These are phyloP conservation scores for Danio albolineatus DNA, from an alignment of 2,797 vertebrate genomes.

Conservation along the genomic window DNA sequence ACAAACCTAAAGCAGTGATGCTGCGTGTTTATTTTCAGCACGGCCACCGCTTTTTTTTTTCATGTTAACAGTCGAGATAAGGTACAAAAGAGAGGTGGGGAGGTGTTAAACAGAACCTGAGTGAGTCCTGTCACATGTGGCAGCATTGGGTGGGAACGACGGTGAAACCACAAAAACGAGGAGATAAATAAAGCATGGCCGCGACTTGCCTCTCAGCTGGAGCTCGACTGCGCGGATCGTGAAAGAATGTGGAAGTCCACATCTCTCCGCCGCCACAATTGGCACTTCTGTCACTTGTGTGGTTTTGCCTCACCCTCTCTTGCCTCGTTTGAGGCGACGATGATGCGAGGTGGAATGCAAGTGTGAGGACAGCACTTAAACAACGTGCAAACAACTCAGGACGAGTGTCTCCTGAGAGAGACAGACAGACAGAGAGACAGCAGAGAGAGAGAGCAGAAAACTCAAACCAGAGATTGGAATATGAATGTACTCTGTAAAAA, in stretches of 20 bases:
- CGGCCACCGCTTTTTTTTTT: conserved; percentile 29
- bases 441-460: not conserved
- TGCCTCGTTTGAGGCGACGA: conserved; percentile 4
- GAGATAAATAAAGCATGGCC: conserved; percentile 76
- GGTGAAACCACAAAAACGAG: conserved; percentile 63
- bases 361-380: conserved; percentile 24
- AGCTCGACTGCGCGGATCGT: conserved; percentile 56
- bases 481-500: not conserved
- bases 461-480: conserved; percentile 5
- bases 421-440: not conserved
- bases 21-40: conserved; percentile 17
- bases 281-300: conserved; percentile 74
- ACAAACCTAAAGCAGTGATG: conserved; percentile 29
- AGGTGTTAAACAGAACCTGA: conserved; percentile 24
- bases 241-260: conserved; percentile 79
- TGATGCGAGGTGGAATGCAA: conserved; percentile 42
- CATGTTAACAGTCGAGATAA: not conserved
- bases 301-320: conserved; percentile 63
- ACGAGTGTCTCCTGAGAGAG: not conserved
- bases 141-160: conserved; percentile 25
- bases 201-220: conserved; percentile 61
- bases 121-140: not conserved
- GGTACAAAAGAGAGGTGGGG: not conserved
- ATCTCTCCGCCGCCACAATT: conserved; percentile 73
- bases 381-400: conserved; percentile 25